phyloP scores from a whole-genome alignment of 53 echinoderm and acorn worm species.

The Zoroaster sp. region DNA sequence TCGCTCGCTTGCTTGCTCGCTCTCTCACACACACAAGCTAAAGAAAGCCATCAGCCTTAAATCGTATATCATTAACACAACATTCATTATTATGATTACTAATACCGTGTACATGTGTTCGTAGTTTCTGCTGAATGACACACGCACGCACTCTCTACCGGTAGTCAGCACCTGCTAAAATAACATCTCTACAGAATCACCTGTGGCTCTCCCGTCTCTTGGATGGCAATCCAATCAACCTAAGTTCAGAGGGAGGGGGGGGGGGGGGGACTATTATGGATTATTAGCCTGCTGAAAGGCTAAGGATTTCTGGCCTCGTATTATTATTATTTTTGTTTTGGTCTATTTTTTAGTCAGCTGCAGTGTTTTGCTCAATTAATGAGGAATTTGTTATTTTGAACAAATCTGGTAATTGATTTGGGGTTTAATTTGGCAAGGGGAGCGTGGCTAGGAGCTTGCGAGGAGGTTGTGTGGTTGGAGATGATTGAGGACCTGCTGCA shows the following conservation, averaged over 20 bases:
- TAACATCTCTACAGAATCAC: background rate
- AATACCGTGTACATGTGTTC: background rate
- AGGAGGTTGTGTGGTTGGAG: no score
- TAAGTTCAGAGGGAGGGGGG: background rate
- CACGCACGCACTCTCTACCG: background rate
- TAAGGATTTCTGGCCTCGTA: constrained; percentile 12
- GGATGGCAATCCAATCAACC: background rate
- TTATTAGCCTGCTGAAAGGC: constrained; percentile 18
- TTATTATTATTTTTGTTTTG: background rate
- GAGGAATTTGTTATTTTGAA: background rate
- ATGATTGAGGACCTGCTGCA: no score
- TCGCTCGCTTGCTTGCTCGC: background rate
- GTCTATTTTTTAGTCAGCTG: background rate
- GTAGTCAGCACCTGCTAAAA: background rate
- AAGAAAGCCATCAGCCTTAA: background rate
- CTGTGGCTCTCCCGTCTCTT: background rate
- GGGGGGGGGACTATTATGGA: background rate
- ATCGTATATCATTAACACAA: constrained; percentile 11
- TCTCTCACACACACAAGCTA: background rate
- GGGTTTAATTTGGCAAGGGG: background rate
- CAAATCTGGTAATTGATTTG: background rate
- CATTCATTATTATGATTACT: constrained; percentile 14
- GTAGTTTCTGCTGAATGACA: background rate
- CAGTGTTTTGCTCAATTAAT: background rate
- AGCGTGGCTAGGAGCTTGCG: no score